Conservation (phyloP, 2,113 vertebrate genomes). For the Anolis carolinensis region DNA sequence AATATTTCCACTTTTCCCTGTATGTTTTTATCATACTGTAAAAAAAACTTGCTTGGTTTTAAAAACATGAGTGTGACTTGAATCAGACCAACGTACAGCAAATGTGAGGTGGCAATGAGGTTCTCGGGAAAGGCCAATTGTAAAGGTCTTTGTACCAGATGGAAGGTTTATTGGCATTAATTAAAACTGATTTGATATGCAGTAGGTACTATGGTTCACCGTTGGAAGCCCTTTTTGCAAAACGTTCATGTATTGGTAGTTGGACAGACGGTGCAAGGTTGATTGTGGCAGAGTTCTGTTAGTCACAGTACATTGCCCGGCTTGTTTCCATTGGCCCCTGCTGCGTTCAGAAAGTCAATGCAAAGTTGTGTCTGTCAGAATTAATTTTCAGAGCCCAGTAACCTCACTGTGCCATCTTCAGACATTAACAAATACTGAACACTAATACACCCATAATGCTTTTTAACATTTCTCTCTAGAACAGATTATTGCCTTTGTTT, state of each 20-base stretch:
- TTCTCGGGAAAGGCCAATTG: constrained; percentile 40
- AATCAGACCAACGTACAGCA: constrained; percentile 24
- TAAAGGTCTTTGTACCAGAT: constrained; percentile 66
- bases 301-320: constrained; percentile 72
- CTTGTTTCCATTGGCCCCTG: constrained; percentile 50
- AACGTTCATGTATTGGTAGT: constrained; percentile 58
- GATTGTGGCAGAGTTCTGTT: constrained; percentile 68
- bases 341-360: constrained; percentile 69
- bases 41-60: neutral
- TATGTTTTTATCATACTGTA: neutral
- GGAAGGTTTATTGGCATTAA: constrained; percentile 73
- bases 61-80: constrained; percentile 10
- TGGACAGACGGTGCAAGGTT: constrained; percentile 69
- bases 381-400: constrained; percentile 74
- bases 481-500: neutral
- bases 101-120: constrained; percentile 25
- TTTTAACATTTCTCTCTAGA: constrained; percentile 30
- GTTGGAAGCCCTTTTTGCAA: constrained; percentile 56
- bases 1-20: neutral
- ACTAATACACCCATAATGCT: constrained; percentile 19
- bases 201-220: constrained; percentile 47
- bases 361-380: constrained; percentile 78
- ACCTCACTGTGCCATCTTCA: constrained; percentile 50
- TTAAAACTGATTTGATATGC: constrained; percentile 75
- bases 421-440: constrained; percentile 46